Percentiles rank a stretch among this genome's conserved stretches.
phyloP scores from a whole-genome alignment of 2,797 vertebrate species.

The Eidolon dupreanum region DNA sequence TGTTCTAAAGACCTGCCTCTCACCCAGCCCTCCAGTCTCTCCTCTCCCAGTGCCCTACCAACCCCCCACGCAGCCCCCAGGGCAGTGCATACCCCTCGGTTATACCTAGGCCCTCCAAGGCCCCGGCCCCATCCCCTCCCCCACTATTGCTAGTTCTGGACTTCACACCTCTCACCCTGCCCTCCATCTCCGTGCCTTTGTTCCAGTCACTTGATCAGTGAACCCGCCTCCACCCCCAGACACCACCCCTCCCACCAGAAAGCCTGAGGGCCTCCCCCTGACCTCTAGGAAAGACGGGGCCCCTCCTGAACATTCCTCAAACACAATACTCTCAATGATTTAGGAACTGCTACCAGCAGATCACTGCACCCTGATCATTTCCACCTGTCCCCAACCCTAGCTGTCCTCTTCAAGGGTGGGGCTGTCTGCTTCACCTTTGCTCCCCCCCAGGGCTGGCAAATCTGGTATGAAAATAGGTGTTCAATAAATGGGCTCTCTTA shows the following conservation, averaged over 20 bases:
- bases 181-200: not conserved
- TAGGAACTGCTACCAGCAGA: fast-evolving
- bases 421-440: not conserved
- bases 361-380: not conserved
- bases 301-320: not conserved
- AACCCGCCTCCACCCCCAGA: not conserved
- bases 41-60: not conserved
- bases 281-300: not conserved
- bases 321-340: not conserved
- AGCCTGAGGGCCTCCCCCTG: not conserved
- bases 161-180: not conserved
- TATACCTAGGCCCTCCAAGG: not conserved
- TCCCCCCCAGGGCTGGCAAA: not conserved
- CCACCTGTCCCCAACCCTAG: not conserved
- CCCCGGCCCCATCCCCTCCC: not conserved
- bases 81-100: not conserved
- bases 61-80: no score
- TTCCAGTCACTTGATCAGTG: not conserved
- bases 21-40: no score
- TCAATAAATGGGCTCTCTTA: not conserved
- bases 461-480: not conserved
- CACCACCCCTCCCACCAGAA: not conserved
- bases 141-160: not conserved
- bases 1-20: no score
- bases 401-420: not conserved